These are phyloP conservation scores for Mnemiopsis leidyi DNA, from an alignment of 37 sponge, comb jelly and placozoan genomes.

Conservation along the genomic window DNA sequence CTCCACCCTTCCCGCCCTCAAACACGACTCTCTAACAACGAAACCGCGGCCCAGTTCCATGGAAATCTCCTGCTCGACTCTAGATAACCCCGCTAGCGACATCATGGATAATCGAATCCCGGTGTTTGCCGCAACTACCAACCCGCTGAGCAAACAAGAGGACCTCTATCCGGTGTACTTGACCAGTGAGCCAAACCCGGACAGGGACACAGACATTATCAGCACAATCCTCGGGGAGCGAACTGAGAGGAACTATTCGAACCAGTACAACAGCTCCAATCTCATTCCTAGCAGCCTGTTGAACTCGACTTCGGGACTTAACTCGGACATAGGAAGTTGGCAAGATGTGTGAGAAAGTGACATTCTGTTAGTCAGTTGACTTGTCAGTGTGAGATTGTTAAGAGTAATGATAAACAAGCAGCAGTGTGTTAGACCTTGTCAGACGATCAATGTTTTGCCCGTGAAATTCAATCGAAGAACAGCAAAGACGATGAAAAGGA, in stretches of 20 bases:
- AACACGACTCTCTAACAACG: constrained; percentile 61
- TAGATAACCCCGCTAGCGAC: constrained; percentile 29
- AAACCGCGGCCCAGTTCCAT: constrained; percentile 24
- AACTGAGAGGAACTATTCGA: constrained; percentile 46
- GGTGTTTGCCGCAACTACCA: constrained; percentile 22
- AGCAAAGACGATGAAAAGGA: not conserved
- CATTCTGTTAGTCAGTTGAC: not conserved
- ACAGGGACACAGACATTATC: constrained; percentile 5
- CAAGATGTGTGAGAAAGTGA: constrained; percentile 34
- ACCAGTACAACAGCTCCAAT: not conserved
- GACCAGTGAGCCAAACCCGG: not conserved
- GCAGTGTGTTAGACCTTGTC: not conserved
- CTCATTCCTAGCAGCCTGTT: constrained; percentile 22
- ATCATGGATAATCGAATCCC: constrained; percentile 51
- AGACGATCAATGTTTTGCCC: not conserved
- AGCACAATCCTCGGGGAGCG: constrained; percentile 34
- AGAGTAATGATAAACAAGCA: not conserved
- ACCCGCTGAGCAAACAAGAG: not conserved
- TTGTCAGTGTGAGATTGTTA: not conserved
- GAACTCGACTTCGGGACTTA: constrained; percentile 47
- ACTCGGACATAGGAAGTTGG: constrained; percentile 33
- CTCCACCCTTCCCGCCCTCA: constrained; percentile 60
- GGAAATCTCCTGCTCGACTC: constrained; percentile 52
- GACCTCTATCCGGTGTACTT: constrained; percentile 36
- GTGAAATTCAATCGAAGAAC: not conserved